These are phyloP conservation scores for Danio choprae DNA, from an alignment of 2,797 vertebrate species.

Conservation along the genomic window DNA sequence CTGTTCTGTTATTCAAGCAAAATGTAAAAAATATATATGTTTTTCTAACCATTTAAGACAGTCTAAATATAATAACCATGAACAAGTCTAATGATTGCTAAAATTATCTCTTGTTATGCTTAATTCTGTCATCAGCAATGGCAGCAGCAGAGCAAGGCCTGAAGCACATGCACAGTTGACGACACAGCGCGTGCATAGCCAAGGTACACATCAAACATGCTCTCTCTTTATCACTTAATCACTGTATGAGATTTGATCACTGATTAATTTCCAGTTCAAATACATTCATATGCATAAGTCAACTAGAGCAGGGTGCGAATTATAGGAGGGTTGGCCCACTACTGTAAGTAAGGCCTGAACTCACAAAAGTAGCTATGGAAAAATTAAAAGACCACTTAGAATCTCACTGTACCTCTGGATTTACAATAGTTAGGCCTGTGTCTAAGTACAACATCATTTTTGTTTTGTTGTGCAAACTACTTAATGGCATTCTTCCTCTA, in stretches of 20 bases:
- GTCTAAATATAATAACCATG: background rate
- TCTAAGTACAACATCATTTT: no score
- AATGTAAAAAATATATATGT: no score
- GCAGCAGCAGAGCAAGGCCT: constrained; percentile 28
- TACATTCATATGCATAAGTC: background rate
- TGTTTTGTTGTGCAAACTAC: no score
- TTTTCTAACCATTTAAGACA: background rate
- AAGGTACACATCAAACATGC: constrained; percentile 43
- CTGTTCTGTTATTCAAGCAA: no score
- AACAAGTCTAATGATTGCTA: constrained; percentile 5
- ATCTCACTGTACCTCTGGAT: no score
- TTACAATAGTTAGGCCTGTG: no score
- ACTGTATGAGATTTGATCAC: background rate
- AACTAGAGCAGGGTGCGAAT: constrained; percentile 36
- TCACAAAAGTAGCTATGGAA: background rate
- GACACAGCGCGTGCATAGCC: constrained; percentile 27
- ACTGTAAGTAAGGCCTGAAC: background rate
- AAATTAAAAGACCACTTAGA: no score
- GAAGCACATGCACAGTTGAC: constrained; percentile 33
- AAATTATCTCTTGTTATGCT: background rate
- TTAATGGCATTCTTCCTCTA: no score
- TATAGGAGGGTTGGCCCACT: background rate
- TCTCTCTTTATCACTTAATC: background rate
- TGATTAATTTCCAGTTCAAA: background rate
- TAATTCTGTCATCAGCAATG: constrained; percentile 3